These are phyloP conservation scores for Lophius americanus DNA, from an alignment of 2,797 vertebrate genomes.

Conservation along the genomic window DNA sequence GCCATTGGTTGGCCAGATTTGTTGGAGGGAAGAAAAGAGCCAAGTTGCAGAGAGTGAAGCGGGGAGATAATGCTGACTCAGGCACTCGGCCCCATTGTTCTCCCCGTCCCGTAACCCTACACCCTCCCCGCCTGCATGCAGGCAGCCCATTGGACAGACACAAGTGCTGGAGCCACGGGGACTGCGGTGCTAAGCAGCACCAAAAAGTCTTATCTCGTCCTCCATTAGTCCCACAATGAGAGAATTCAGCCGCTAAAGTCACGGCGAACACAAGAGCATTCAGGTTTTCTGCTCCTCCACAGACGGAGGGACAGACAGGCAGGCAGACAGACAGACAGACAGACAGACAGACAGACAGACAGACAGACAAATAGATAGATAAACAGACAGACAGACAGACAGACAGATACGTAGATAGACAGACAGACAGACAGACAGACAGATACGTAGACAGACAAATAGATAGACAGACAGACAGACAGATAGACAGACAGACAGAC, in stretches of 20 bases:
- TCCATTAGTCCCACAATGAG: conserved; percentile 74
- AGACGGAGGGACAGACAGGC: too few relatives aligned
- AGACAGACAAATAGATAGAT: too few relatives aligned
- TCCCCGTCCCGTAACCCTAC: conserved; percentile 70
- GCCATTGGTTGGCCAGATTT: conserved; percentile 67
- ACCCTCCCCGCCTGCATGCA: conserved; percentile 65
- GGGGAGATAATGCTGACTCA: conserved; percentile 80
- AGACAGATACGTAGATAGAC: too few relatives aligned
- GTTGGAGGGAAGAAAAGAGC: conserved; percentile 68
- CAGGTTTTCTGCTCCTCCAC: conserved; percentile 24
- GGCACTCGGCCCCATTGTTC: conserved; percentile 78
- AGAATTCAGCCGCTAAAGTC: conserved; percentile 63
- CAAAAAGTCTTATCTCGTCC: conserved; percentile 71
- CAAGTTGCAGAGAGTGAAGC: conserved; percentile 50
- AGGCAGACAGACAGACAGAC: too few relatives aligned
- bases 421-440: too few relatives aligned
- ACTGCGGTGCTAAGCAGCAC: conserved; percentile 72
- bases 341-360: too few relatives aligned
- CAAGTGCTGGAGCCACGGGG: conserved; percentile 74
- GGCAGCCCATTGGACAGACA: conserved; percentile 64
- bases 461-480: too few relatives aligned
- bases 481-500: too few relatives aligned
- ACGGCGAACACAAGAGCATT: conserved; percentile 63
- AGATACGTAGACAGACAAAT: too few relatives aligned
- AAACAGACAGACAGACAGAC: too few relatives aligned